Evolutionary conservation across 2,888 invertebrate species (phyloP).

Genomic region (Gisinianus flammeolus): DNA sequence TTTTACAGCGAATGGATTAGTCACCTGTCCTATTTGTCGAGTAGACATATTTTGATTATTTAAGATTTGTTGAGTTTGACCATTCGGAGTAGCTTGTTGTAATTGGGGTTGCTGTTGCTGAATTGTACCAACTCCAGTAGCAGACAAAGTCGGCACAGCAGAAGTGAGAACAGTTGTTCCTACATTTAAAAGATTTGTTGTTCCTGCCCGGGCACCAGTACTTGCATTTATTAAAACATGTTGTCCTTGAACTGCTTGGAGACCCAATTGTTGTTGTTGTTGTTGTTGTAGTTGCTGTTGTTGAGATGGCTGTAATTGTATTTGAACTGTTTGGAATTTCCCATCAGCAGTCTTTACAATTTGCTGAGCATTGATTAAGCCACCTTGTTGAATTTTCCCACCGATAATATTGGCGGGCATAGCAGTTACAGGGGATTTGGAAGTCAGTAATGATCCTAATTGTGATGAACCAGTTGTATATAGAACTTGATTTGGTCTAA

Average conservation of each 20-base stretch:
- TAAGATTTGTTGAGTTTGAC: background rate
- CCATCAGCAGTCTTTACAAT: slow-evolving; percentile 92
- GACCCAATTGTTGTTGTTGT: slow-evolving; percentile 13
- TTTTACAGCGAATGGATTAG: too few relatives aligned
- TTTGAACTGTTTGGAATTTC: slow-evolving; percentile 72
- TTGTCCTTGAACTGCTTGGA: slow-evolving; percentile 62
- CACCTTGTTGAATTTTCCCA: slow-evolving; percentile 26
- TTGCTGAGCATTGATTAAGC: slow-evolving; percentile 72
- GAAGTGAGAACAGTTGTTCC: too few relatives aligned
- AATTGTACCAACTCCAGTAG: background rate
- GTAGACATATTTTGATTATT: background rate
- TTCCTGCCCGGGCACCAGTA: background rate
- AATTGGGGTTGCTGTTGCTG: slow-evolving; percentile 6
- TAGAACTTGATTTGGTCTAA: background rate
- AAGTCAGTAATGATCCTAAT: background rate
- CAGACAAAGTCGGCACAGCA: background rate
- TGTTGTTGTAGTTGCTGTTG: slow-evolving; percentile 11
- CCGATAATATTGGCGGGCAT: background rate
- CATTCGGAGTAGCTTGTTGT: background rate
- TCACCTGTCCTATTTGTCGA: slow-evolving; percentile 58
- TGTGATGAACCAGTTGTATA: background rate
- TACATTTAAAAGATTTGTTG: background rate
- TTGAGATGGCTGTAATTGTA: slow-evolving; percentile 12
- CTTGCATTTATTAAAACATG: slow-evolving; percentile 30
- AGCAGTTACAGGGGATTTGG: background rate